phyloP scores from a whole-genome alignment of 2,113 vertebrate genomes.

The Periophthalmus modestus region DNA sequence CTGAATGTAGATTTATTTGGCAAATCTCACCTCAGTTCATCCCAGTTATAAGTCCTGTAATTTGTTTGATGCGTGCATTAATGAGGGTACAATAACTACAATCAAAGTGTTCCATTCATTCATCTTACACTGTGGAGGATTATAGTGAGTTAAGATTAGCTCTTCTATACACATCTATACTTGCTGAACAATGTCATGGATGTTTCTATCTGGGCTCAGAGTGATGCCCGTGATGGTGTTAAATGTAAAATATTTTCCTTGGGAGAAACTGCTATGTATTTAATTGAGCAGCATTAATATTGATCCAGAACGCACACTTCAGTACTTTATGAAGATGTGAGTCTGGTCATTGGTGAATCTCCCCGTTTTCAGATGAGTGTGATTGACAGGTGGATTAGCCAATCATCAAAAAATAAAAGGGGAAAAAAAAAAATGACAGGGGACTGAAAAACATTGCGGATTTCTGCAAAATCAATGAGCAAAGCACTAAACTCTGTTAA shows the following conservation, averaged over 20 bases:
- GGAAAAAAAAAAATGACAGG: too few species aligned
- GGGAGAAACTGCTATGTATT: neutral
- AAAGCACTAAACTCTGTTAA: too few species aligned
- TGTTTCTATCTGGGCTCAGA: neutral
- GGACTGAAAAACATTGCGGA: too few species aligned
- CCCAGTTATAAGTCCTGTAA: neutral
- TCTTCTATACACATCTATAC: neutral
- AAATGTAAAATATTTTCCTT: too few species aligned
- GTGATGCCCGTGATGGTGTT: neutral
- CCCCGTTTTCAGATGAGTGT: too few species aligned
- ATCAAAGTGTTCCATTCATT: neutral
- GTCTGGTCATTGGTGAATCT: too few species aligned
- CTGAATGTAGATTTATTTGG: neutral
- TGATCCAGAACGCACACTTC: too few species aligned
- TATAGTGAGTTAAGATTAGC: neutral
- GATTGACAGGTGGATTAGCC: too few species aligned
- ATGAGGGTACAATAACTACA: neutral
- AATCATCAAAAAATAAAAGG: too few species aligned
- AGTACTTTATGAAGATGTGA: too few species aligned
- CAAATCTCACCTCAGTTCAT: neutral
- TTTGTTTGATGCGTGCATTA: neutral
- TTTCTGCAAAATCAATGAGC: too few species aligned
- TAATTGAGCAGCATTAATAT: neutral
- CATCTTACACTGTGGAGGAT: too few species aligned
- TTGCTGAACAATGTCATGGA: neutral